Evolutionary conservation across 2,113 vertebrate genomes (phyloP).

Genomic region (Atractosteus spatula): DNA sequence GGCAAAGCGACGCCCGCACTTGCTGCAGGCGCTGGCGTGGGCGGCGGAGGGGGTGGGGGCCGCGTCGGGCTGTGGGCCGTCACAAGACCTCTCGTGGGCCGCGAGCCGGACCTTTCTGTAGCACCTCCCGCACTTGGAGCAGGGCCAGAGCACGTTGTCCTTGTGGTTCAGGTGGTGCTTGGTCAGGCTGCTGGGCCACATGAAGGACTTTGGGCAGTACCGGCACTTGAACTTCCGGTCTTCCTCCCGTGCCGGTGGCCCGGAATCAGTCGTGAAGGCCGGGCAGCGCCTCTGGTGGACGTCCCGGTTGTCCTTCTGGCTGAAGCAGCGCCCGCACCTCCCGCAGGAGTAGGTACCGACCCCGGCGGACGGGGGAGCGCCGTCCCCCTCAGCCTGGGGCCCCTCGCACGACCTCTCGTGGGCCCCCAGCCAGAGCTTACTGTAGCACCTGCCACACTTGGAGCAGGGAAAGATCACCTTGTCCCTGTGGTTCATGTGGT

Average conservation of each 20-base stretch:
- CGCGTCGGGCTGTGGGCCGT: background rate
- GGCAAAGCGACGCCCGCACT: conserved; percentile 20
- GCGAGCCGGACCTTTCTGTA: conserved; percentile 47
- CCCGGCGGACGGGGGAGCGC: conserved; percentile 10
- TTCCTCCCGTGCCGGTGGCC: too few relatives aligned
- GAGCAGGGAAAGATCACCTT: conserved; percentile 50
- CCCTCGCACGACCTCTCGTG: conserved; percentile 38
- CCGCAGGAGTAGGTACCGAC: background rate
- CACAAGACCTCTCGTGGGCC: conserved; percentile 41
- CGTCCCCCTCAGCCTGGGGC: background rate
- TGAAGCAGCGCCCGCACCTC: too few relatives aligned
- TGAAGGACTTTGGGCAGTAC: conserved; percentile 53
- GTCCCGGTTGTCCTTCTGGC: too few relatives aligned
- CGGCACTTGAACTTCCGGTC: conserved; percentile 33
- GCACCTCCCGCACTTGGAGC: conserved; percentile 54
- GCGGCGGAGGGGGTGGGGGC: conserved; percentile 18
- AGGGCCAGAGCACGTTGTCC: conserved; percentile 44
- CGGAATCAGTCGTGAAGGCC: too few relatives aligned
- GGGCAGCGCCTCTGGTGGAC: too few relatives aligned
- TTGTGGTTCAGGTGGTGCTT: conserved; percentile 52
- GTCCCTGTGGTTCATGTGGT: conserved; percentile 48
- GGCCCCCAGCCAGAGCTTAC: conserved; percentile 35
- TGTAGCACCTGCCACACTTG: conserved; percentile 57
- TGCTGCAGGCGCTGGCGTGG: conserved; percentile 18
- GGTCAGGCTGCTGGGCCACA: conserved; percentile 31